Evolutionary conservation across 2,113 vertebrate species (phyloP).

Genomic region (Agelaius tricolor): DNA sequence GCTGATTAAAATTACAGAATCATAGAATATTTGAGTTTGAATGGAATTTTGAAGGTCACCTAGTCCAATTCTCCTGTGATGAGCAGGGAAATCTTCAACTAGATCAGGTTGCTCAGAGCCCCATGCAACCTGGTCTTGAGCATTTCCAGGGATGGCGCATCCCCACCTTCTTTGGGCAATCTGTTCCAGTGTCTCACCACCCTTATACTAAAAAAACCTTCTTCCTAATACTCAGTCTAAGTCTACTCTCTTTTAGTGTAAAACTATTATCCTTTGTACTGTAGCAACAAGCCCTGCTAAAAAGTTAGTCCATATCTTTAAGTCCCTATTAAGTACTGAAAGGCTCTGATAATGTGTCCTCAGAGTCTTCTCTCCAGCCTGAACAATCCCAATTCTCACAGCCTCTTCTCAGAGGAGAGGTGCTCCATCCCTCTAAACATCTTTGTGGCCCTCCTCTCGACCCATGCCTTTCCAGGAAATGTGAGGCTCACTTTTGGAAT

Average conservation of each 20-base stretch:
- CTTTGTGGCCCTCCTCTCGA: not conserved
- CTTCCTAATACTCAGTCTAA: not conserved
- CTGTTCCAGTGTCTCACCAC: not conserved
- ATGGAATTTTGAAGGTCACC: not conserved
- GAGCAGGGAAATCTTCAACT: not conserved
- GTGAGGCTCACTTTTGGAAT: not conserved
- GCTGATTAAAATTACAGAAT: not conserved
- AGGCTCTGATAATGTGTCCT: rapidly evolving
- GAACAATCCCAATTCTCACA: not conserved
- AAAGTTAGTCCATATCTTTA: not conserved
- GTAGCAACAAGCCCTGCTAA: not conserved
- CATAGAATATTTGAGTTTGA: not conserved
- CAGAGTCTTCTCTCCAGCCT: not conserved
- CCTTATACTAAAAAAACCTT: not conserved
- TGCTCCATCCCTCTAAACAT: not conserved
- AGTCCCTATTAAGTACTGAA: not conserved
- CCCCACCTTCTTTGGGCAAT: not conserved
- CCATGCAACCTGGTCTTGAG: not conserved
- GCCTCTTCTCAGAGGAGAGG: not conserved
- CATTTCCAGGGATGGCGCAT: rapidly evolving
- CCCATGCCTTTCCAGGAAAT: not conserved
- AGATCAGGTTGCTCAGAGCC: not conserved
- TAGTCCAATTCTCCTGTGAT: not conserved
- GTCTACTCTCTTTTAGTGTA: not conserved
- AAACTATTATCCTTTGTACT: not conserved